Evolutionary conservation across 1,140 invertebrate species (phyloP), one percentile per base, ranked within the genome.

Genomic region (Eubasilissa regina): DNA sequence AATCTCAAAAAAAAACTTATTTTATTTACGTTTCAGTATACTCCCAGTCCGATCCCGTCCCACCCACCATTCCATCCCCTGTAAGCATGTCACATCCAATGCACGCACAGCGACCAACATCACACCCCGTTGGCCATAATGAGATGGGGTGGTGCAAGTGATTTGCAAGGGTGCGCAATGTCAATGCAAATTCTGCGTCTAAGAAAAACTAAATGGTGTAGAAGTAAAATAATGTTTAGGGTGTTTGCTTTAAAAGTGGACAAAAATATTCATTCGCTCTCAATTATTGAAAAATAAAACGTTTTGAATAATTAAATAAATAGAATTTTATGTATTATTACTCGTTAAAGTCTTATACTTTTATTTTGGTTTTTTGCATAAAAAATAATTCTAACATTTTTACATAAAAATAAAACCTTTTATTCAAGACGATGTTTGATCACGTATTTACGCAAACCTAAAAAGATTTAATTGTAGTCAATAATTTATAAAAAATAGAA

Each of bases 121-220:
- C 68, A 53, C 68, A 53, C 68, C 68, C 47, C 48, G 51, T 51
- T 73, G 19, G 47, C 17, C 56, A 73, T 55, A 73, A 73, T 53
- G 68, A 73, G 47, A 53, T 44, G 68, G 47, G 45, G 43, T 17
- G 68, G 47, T 55, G 68, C 68, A 73, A 73, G 68, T 25, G 56
- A 60, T 60, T 53, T n/a, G 47, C 47, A 17, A 68, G 64, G 64
- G 43, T 45, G 64, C 64, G 43, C 44, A 51, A 48, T 47, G 64
- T 68, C 64, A 47, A 68, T 68, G 64, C 64, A 73, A 73, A 73
- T 73, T 73, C 35, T 53, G 68, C 68, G 53, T 73, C 47, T 73
- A 73, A 73, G 68, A 73, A 73, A 60, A 73, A 73, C 19, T 73
- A 73, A 73, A 73, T 73, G 68, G 68, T 55, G 47, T 43, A 53